Percentiles rank a stretch among this genome's conserved stretches.
These are phyloP conservation scores for Listrodromus nycthemerus DNA, from an alignment of 2,888 invertebrate species.

Conservation along the genomic window DNA sequence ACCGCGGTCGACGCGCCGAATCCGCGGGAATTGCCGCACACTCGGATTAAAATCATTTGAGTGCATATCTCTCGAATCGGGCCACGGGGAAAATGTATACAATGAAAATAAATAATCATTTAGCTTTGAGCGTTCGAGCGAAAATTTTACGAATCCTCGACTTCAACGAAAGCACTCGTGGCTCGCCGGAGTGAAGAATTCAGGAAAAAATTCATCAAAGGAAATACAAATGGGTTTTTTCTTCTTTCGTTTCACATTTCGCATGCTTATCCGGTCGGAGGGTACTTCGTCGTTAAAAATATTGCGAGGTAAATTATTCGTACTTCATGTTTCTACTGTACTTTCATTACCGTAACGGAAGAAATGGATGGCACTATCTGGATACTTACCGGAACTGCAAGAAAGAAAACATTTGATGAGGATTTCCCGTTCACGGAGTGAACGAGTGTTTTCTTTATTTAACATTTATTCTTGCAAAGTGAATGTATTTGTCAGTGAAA, in stretches of 20 bases:
- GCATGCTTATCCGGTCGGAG: background rate
- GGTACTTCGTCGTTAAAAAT: background rate
- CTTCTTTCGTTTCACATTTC: background rate
- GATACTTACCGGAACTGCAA: too few species aligned
- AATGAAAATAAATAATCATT: constrained; percentile 27
- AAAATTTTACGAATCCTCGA: constrained; percentile 19
- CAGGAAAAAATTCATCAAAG: background rate
- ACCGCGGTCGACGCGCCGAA: background rate
- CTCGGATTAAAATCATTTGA: constrained; percentile 41
- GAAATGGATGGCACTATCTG: background rate
- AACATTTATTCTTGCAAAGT: too few species aligned
- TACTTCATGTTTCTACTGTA: background rate
- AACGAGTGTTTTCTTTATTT: too few species aligned
- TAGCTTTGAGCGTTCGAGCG: constrained; percentile 17
- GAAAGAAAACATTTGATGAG: too few species aligned
- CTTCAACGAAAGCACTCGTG: background rate
- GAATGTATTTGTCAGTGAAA: too few species aligned
- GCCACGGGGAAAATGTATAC: background rate
- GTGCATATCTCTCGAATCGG: background rate
- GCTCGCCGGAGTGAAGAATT: background rate
- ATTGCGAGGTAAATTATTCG: background rate
- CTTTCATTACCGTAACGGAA: background rate
- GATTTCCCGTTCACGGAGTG: too few species aligned
- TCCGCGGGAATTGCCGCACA: background rate
- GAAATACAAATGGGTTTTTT: background rate